Evolutionary conservation across 2,888 invertebrate species (phyloP).

Genomic region (Norana najaformis): DNA sequence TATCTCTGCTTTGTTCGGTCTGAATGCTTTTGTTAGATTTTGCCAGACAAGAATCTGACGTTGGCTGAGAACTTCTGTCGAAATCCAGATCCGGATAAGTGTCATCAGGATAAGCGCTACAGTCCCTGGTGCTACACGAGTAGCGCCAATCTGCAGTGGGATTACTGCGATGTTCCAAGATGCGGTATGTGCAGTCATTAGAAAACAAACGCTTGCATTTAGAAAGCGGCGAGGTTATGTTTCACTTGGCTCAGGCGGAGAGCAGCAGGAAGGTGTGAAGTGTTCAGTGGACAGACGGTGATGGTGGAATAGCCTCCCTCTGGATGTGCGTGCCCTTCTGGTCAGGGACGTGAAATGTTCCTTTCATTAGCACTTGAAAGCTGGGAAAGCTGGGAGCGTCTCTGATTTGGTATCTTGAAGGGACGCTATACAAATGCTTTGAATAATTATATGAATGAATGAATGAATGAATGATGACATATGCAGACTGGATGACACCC

Average conservation of each 20-base stretch:
- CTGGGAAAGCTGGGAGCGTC: too few species aligned
- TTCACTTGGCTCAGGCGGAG: neutral
- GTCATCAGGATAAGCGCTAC: neutral
- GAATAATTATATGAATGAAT: too few species aligned
- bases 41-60: neutral
- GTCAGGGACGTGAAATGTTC: too few species aligned
- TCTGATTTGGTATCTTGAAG: too few species aligned
- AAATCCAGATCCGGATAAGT: neutral
- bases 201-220: neutral
- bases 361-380: too few species aligned
- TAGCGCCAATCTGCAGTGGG: neutral
- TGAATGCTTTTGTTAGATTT: neutral
- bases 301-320: too few species aligned
- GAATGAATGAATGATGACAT: too few species aligned
- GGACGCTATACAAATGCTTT: too few species aligned
- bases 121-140: conserved; percentile 2
- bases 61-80: conserved; percentile 14
- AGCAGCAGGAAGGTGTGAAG: neutral
- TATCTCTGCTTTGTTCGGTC: neutral
- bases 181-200: neutral
- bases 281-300: too few species aligned
- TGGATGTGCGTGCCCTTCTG: too few species aligned
- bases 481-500: too few species aligned
- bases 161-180: neutral
- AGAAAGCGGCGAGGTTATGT: neutral